A percentile compares a stretch with the other conserved stretches of the same genome.
phyloP scores from a whole-genome alignment of 1,140 invertebrate genomes.

The Vanessa tameamea region DNA sequence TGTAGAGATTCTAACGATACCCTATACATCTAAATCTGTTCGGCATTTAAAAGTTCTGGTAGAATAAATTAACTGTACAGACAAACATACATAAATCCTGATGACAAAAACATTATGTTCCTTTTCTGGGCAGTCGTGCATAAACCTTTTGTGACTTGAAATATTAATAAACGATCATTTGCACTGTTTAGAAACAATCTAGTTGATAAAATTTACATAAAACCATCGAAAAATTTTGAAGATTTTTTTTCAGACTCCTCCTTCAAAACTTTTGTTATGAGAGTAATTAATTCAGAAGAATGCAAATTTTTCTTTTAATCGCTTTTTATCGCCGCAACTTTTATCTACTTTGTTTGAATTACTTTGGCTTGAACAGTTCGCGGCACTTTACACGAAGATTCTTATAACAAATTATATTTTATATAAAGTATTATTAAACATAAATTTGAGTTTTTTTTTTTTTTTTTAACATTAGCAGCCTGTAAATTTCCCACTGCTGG shows the following conservation, averaged over 20 bases:
- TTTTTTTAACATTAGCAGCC: too few species aligned
- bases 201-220: slow-evolving; percentile 6
- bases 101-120: too few species aligned
- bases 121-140: not conserved
- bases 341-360: slow-evolving; percentile 79
- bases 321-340: slow-evolving; percentile 76
- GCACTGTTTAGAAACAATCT: slow-evolving; percentile 1
- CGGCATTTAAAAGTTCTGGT: too few species aligned
- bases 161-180: slow-evolving; percentile 5
- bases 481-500: too few species aligned
- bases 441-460: too few species aligned
- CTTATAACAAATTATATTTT: slow-evolving; percentile 30
- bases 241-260: slow-evolving; percentile 55
- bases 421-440: not conserved
- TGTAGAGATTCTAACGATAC: too few species aligned
- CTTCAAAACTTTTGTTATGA: slow-evolving; percentile 70
- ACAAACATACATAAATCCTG: too few species aligned
- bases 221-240: slow-evolving; percentile 47
- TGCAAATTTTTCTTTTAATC: slow-evolving; percentile 79
- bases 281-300: slow-evolving; percentile 78
- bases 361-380: slow-evolving; percentile 69
- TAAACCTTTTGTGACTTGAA: not conserved
- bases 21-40: too few species aligned
- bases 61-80: too few species aligned
- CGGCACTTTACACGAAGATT: slow-evolving; percentile 48